Base-by-base conservation (phyloP, 1,140 invertebrate genomes). In the Pseudachorutes palmiensis region DNA sequence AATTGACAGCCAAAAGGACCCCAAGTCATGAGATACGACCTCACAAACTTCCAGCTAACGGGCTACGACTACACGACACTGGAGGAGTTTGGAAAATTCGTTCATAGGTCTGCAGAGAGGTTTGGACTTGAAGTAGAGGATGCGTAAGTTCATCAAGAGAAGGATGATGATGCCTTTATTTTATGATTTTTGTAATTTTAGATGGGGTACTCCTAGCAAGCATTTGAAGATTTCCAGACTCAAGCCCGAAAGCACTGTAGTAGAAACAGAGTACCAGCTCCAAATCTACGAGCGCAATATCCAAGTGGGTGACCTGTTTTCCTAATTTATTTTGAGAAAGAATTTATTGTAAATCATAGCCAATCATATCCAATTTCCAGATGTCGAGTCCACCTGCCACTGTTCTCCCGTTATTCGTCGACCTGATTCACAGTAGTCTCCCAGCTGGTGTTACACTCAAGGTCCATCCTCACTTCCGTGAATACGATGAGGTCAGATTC, bases 31-130 rank as follows among this genome's bases (percentile, higher is more conserved):
- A 76, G 86, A n/a, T 87, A 89, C 80, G 83, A 87, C 45, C 78
- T 79, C 26, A 74, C 94, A 22, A 90, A 91, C 78, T 80, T 95
- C 36, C 86, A 88, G 80, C 78, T 94, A 29, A 89, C 83, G 74
- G 86, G 90, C 2, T 92, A 92, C 75, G 87, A 91, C 76, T 95
- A 83, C 79, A 82, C 88, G 14, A 74, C 90, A 12, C 76, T 95
- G 51, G 91, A 95, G 80, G 85, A 79, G 73, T 93, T 85, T 76
- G 89, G 90, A 77, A 84, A 82, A 74, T 87, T 87, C 75, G 80
- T 94, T 59, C 85, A 92, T 74, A 84, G 83, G 74, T 77, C 89
- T 70, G 85, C 88, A 32, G 82, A 86, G 73, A 79, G 82, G 60
- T 81, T 94, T 80, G 86, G 87, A 33, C 77, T 94, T 65, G 84